Evolutionary conservation across 1,140 invertebrate genomes (phyloP), one percentile per base, ranked within the genome.

Genomic region (Drosophila parvula): DNA sequence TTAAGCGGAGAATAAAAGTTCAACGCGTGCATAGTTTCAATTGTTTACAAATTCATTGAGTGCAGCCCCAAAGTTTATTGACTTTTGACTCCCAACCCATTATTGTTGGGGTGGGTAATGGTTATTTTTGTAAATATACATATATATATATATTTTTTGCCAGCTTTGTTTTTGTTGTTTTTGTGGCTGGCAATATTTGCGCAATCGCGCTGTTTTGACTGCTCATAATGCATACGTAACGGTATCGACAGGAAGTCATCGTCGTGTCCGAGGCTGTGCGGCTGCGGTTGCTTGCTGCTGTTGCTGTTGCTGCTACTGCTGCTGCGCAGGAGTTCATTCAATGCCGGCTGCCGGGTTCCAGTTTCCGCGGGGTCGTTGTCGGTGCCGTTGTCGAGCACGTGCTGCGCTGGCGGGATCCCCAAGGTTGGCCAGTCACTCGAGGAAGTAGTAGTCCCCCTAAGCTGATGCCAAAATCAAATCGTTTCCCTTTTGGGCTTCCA

Each of bases 71-170:
- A 82, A 81, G 88, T 88, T 90, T 90, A 83, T 90, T 90, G 88
- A 85, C 88, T 90, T 90, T 90, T 90, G 79, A 90, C n/a, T 90
- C 86, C 82, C 86, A 79, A 83, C 69, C 83, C 76, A 80, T 88
- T 86, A 83, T 90, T 90, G 88, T 90, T 90, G 76, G 86, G 86
- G 86, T 90, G 79, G 86, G 86, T 90, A 90, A 90, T 90, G 86
- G 86, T 86, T 67, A 38, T 65, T 70, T 50, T 60, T 11, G 8
- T 56, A 16, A 38, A 22, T 44, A 28, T n/a, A 5, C 14, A 7
- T 7, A 14, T 45, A 11, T 11, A 0, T 22, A n/a, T n/a, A n/a
- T n/a, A n/a, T 0, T 44, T 9, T 32, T 27, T 27, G 61, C 9
- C 70, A 40, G 9, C 40, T 60, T 16, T 10, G 30, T 18, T 32